Base-by-base conservation (phyloP, 2,113 vertebrate genomes). In the Phaethon lepturus region DNA sequence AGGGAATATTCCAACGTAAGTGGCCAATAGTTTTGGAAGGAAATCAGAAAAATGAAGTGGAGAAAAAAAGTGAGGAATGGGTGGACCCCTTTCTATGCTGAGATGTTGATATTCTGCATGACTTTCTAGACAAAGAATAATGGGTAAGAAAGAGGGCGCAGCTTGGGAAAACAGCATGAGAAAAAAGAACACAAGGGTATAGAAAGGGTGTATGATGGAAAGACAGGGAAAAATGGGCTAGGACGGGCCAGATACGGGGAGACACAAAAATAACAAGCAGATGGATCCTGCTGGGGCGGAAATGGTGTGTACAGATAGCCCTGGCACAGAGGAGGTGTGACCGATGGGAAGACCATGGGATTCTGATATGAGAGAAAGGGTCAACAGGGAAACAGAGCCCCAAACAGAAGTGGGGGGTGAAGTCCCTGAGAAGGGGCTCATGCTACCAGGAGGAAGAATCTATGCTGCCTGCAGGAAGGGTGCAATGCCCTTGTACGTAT, bases 271-370 rank as follows among this genome's bases (percentile, higher is more conserved):
- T 40, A 44, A 78, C 9, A 33, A 69, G 33, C 74, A 95, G 93
- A 82, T 72, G 82, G 86, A 55, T 20, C 42, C 38, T 6, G 4
- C 4, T 2, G 1, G 68, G 50, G n/a, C 1, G 8, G 82, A 73
- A 91, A 88, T 73, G 50, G 69, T 52, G 62, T 44, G 40, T 38
- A 44, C 9, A 68, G 53, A 95, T 3, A 75, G 28, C 12, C 68
- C 92, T 96, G 95, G 79, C 86, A 86, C 29, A 33, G 63, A 49
- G 45, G 17, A 80, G 15, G 40, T 49, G 89, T 29, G 63, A 83
- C 33, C 0, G 5, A 79, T 72, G 19, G 44, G 53, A 87, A 58
- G 35, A 19, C 44, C 44, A 31, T 77, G 90, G 84, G 40, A 77
- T 76, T 79, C 25, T 38, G 66, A 44, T 4, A 56, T 1, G 63